Evolutionary conservation across 2,888 invertebrate genomes (phyloP).

Genomic region (Hypomecis atomaria): DNA sequence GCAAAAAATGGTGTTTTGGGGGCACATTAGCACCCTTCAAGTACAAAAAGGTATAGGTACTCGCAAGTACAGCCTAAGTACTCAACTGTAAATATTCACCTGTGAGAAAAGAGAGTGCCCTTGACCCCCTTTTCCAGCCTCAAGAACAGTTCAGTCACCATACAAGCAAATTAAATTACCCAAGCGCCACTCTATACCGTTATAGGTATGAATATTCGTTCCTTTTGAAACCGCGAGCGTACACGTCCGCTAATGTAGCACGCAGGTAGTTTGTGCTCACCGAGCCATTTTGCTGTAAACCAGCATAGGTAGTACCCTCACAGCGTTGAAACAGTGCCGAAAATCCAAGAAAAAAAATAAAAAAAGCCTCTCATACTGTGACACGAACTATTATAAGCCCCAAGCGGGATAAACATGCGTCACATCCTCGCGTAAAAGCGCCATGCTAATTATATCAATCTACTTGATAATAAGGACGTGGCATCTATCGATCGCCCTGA

Average conservation of each 20-base stretch:
- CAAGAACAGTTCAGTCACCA: conserved; percentile 30
- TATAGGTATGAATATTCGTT: conserved; percentile 30
- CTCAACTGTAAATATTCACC: background rate
- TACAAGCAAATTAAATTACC: conserved; percentile 25
- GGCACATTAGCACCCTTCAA: no score
- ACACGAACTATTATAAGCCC: background rate
- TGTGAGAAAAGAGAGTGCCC: background rate
- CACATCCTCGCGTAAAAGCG: background rate
- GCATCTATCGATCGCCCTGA: conserved; percentile 8
- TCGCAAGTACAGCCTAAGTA: background rate
- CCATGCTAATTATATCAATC: background rate
- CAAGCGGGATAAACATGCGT: conserved; percentile 11
- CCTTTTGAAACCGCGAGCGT: conserved; percentile 34
- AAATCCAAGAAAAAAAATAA: background rate
- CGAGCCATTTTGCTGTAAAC: conserved; percentile 75
- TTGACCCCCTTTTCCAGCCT: conserved; percentile 5
- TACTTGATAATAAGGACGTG: background rate
- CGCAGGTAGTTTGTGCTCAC: conserved; percentile 73
- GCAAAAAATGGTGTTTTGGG: no score
- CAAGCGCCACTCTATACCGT: conserved; percentile 22
- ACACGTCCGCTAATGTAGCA: conserved; percentile 68
- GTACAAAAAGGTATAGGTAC: no score
- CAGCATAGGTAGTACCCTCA: conserved; percentile 65
- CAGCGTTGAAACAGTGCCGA: conserved; percentile 3
- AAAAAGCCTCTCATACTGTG: background rate